Conservation (phyloP, 2,797 vertebrate genomes). For the Tokudaia tokunoshimensis region DNA sequence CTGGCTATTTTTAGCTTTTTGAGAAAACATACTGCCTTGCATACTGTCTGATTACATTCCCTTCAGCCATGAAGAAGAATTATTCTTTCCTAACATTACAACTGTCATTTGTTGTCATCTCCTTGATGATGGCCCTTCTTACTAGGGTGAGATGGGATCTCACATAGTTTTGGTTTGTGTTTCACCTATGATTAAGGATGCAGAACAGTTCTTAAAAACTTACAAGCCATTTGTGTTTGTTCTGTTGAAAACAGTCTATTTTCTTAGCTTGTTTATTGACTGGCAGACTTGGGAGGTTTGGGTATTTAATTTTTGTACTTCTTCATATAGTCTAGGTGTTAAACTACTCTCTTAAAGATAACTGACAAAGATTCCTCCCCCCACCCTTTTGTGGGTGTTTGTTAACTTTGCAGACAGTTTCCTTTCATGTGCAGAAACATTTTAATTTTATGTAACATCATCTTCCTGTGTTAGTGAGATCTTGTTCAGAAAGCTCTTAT, state of each 20-base stretch:
- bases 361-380: neutral
- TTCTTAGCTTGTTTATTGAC: neutral
- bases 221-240: neutral
- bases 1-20: neutral
- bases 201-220: neutral
- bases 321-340: neutral
- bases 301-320: neutral
- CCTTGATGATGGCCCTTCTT: neutral
- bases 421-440: neutral
- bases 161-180: neutral
- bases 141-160: neutral
- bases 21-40: neutral
- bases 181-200: neutral
- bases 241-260: neutral
- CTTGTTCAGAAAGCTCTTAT: neutral
- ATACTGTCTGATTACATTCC: neutral
- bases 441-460: neutral
- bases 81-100: neutral
- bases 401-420: neutral
- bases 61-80: too few species aligned
- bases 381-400: neutral
- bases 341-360: neutral
- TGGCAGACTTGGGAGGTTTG: neutral
- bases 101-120: neutral
- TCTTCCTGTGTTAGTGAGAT: neutral